These are phyloP conservation scores for Trogon surrucura DNA, from an alignment of 2,113 vertebrate species.

Conservation along the genomic window DNA sequence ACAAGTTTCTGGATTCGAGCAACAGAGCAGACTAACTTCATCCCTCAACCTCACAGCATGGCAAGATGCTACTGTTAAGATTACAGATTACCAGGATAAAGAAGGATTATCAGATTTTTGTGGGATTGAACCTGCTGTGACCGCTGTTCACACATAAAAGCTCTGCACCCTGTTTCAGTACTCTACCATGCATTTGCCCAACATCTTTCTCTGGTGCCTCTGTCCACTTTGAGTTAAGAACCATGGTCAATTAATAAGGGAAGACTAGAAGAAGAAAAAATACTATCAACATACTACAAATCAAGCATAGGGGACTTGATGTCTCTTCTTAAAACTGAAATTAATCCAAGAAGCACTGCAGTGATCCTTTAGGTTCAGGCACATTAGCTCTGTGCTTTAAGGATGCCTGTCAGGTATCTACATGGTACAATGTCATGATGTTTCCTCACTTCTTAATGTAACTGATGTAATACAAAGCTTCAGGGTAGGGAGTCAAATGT, in stretches of 20 bases:
- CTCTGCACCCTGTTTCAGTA: neutral
- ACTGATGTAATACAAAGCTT: neutral
- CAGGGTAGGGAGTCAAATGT: neutral
- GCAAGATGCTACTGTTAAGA: neutral
- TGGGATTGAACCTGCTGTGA: neutral
- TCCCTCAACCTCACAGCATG: neutral
- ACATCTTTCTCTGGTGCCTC: neutral
- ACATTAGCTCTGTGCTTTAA: neutral
- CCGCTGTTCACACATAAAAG: neutral
- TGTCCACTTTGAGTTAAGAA: neutral
- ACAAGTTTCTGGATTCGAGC: neutral
- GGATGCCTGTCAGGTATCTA: neutral
- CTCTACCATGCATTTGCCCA: neutral
- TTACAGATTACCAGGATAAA: conserved; percentile 26
- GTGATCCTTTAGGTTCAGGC: neutral
- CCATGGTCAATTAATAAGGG: neutral
- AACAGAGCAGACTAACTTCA: neutral
- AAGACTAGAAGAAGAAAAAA: neutral
- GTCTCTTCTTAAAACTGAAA: neutral
- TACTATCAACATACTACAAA: neutral
- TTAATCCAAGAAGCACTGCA: neutral
- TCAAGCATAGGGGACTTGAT: neutral
- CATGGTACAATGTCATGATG: rapidly evolving
- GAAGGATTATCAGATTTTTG: conserved; percentile 17
- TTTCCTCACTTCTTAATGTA: neutral